A percentile compares a stretch with the other conserved stretches of the same genome.
These are phyloP conservation scores for Pelobates cultripes DNA, from an alignment of 2,797 vertebrate genomes.

Conservation along the genomic window DNA sequence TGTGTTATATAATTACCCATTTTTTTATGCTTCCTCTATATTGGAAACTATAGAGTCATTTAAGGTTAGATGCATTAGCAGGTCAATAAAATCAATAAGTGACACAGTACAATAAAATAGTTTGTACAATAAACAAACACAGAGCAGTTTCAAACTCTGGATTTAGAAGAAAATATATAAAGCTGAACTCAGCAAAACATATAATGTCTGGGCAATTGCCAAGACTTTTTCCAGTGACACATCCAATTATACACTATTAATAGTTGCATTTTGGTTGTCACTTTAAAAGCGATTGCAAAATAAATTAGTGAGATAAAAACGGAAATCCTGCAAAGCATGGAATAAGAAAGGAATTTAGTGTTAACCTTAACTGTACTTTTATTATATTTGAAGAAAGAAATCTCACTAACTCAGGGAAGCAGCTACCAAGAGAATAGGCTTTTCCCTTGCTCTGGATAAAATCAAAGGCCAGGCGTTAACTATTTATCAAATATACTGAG, in stretches of 20 bases:
- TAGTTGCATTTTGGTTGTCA: slow-evolving; percentile 21
- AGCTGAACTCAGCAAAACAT: slow-evolving; percentile 37
- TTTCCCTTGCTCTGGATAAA: no score
- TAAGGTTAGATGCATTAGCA: not conserved
- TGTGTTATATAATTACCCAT: no score
- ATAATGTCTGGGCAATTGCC: slow-evolving; percentile 15
- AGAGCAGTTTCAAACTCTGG: slow-evolving; percentile 16
- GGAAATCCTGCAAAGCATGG: not conserved
- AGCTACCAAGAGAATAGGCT: not conserved
- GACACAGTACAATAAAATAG: slow-evolving; percentile 34
- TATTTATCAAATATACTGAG: no score
- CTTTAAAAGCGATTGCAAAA: not conserved
- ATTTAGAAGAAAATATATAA: slow-evolving; percentile 33
- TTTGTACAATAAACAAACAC: slow-evolving; percentile 38
- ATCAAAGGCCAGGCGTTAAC: no score
- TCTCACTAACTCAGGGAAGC: not conserved
- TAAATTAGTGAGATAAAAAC: not conserved
- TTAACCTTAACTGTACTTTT: not conserved
- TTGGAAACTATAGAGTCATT: slow-evolving; percentile 35
- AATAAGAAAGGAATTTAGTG: not conserved
- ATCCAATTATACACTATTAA: slow-evolving; percentile 35
- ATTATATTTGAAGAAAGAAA: not conserved
- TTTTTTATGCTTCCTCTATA: not conserved
- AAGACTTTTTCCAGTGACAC: slow-evolving; percentile 10
- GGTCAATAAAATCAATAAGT: slow-evolving; percentile 19